Base-by-base conservation (phyloP, 2,113 vertebrate genomes). In the Ursus arctos region DNA sequence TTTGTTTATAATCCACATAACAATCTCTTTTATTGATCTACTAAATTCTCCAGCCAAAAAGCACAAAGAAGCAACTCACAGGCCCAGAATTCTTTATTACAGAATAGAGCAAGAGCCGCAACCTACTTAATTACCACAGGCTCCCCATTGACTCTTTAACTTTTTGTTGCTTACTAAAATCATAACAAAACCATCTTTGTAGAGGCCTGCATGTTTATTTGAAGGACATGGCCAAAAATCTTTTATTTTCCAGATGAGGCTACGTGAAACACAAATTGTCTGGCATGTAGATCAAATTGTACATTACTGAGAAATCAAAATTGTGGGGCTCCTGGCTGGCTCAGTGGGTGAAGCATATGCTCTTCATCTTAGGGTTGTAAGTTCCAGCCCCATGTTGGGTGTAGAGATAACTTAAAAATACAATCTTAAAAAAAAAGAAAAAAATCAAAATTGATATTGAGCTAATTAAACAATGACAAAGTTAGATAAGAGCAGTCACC, bases 1-100 rank as follows among this genome's bases (percentile, higher is more conserved):
- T 97, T 90, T 91, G 49, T 93, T 86, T 95, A 74, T 88, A 83
- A 90, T 92, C 21, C 22, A 88, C 24, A 61, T 65, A 79, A 87
- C 36, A 74, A 16, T 96, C 24, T 55, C 21, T 88, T 91, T 96
- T 81, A 77, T 59, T 88, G 1, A 51, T 76, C 21, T 88, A 51
- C 79, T 61, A 72, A 88, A 65, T 89, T 89, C n/a, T 82, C 47
- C 59, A 94, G 26, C 22, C 71, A 67, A 71, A 86, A 72, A 59
- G n/a, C 83, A 88, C 26, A 93, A 96, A 86, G n/a, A 83, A 69
- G 28, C 51, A 85, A 82, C 43, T 67, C 40, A 72, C 0, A 89
- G 47, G 67, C 49, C 43, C 21, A 43, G 16, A 49, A 33, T 49
- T 83, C 33, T 69, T 88, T 49, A 36, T 82, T 86, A 36, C 28